These are phyloP conservation scores for Gnatocerus cornutus DNA, from an alignment of 2,888 invertebrate species.

Conservation along the genomic window DNA sequence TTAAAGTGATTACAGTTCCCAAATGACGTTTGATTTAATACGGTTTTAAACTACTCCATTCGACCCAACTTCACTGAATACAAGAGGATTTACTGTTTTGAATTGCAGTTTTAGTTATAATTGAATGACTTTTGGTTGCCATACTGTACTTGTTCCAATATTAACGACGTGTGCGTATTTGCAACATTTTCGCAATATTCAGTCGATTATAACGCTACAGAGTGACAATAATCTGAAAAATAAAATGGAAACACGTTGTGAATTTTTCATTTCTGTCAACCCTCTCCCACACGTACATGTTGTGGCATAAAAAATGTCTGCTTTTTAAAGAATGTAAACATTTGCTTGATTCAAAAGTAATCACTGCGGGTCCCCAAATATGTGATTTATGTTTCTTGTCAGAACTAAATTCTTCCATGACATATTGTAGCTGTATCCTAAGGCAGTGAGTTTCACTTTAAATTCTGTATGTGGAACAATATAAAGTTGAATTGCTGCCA, in stretches of 20 bases:
- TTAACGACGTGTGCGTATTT: constrained; percentile 15
- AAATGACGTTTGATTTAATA: constrained; percentile 55
- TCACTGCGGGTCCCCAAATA: constrained; percentile 38
- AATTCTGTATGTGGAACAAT: constrained; percentile 40
- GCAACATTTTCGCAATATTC: constrained; percentile 4
- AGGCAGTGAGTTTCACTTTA: constrained; percentile 42
- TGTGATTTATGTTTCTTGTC: constrained; percentile 45
- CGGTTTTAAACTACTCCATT: constrained; percentile 55
- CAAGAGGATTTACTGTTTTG: constrained; percentile 55
- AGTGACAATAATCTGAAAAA: constrained; percentile 9
- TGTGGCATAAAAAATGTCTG: constrained; percentile 13
- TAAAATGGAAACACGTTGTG: constrained; percentile 16
- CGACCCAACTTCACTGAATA: constrained; percentile 51
- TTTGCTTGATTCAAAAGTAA: constrained; percentile 42
- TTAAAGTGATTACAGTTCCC: constrained; percentile 56
- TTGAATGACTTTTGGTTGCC: constrained; percentile 49
- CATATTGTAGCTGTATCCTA: constrained; percentile 45
- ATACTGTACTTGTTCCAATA: constrained; percentile 44
- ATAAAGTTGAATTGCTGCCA: constrained; percentile 46
- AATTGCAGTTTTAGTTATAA: constrained; percentile 54
- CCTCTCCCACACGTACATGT: background rate
- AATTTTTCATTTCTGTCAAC: background rate
- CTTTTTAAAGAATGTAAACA: constrained; percentile 35
- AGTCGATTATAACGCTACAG: constrained; percentile 1
- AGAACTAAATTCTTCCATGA: constrained; percentile 32